Evolutionary conservation across 2,888 invertebrate genomes (phyloP), one percentile per base, ranked within the genome.

Genomic region (Steinernema hermaphroditum): DNA sequence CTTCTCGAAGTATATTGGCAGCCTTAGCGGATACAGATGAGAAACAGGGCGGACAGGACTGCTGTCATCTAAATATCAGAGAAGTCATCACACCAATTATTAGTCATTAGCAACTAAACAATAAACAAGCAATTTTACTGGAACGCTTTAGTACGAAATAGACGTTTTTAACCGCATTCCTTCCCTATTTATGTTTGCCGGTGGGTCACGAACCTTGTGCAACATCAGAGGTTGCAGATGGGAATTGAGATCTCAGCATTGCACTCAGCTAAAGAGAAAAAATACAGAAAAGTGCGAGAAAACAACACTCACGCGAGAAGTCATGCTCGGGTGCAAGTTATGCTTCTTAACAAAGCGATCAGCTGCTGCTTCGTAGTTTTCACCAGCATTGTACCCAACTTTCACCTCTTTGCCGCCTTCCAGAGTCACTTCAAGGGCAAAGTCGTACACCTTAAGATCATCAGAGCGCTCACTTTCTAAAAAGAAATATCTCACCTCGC

Each of bases 361-460:
- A 0, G 97, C 96, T 0, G 92, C 93, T 70, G 91, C 90, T 92
- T 94, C 96, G 0, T 96, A 94, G 88, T 97, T 95, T 80, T 97
- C 93, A 24, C 90, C 91, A 75, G 90, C 90, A 88, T 97, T 95
- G 87, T 92, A 97, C 0, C 96, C 95, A 77, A 97, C 89, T 87
- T 96, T 94, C 22, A 96, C 89, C 0, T 94, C 91, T 68, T 91
- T 91, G 0, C 93, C 93, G 85, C 95, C 95, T 85, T 94, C 93
- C 72, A 96, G 92, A 83, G 96, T 96, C n/a, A 97, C 94, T 78
- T 91, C 92, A 87, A 97, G 96, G 34, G 96, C 95, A 88, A 91
- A 96, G 88, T 97, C 97, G 86, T 95, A 97, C 84, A 93, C 92
- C 90, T 91, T 37, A 57, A 75, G 6, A 9, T 46, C 46, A 9